phyloP scores from a whole-genome alignment of 1,140 invertebrate genomes.

The Euura saliciscinereae region DNA sequence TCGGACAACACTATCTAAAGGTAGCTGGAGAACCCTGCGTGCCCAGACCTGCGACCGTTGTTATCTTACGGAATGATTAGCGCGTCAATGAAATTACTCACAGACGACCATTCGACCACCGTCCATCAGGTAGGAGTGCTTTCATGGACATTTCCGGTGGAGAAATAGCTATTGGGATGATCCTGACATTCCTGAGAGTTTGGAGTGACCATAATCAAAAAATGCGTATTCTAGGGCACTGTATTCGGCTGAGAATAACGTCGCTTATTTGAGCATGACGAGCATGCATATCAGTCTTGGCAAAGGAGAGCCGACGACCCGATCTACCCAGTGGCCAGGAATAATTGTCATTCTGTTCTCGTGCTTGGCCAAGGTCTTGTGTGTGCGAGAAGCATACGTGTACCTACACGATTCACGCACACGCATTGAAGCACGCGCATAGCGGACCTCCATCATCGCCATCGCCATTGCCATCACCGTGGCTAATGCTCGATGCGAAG shows the following conservation, averaged over 20 bases:
- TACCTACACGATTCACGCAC: slow-evolving; percentile 4
- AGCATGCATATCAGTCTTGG: slow-evolving; percentile 50
- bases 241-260: slow-evolving; percentile 53
- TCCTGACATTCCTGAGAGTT: no score
- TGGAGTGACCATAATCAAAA: slow-evolving; percentile 26
- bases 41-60: background rate
- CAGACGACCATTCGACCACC: background rate
- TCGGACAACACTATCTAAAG: background rate
- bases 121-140: no score
- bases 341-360: slow-evolving; percentile 52
- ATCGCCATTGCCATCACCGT: background rate
- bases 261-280: slow-evolving; percentile 53
- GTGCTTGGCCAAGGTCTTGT: slow-evolving; percentile 32
- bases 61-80: background rate
- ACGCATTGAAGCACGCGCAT: slow-evolving; percentile 5
- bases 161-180: no score
- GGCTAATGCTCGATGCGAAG: background rate
- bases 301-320: slow-evolving; percentile 49
- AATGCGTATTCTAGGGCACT: slow-evolving; percentile 51
- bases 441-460: slow-evolving; percentile 1
- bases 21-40: background rate
- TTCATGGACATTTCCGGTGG: no score
- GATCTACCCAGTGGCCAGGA: slow-evolving; percentile 49
- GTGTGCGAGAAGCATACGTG: slow-evolving; percentile 10
- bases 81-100: background rate